Conservation (phyloP, 2,113 vertebrate species). For the Isurus oxyrinchus region DNA sequence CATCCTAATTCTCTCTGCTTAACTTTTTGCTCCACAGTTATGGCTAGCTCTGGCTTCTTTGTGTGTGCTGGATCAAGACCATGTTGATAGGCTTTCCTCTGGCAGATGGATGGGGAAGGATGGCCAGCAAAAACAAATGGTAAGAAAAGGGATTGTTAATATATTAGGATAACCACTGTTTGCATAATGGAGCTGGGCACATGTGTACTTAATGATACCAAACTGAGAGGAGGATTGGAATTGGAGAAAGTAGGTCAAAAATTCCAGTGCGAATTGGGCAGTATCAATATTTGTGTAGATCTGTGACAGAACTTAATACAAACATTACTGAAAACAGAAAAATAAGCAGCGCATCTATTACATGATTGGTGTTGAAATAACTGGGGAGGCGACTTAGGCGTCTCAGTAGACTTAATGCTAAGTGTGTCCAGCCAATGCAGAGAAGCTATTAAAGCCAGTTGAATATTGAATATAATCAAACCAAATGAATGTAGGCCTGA, state of each 20-base stretch:
- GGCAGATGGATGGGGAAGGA: constrained; percentile 99
- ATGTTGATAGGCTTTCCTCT: constrained; percentile 91
- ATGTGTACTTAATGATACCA: background rate
- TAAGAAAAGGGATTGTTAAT: constrained; percentile 49
- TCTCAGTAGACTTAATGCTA: background rate
- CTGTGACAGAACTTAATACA: background rate
- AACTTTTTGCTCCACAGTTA: constrained; percentile 57
- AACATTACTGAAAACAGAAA: background rate
- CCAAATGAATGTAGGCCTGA: background rate
- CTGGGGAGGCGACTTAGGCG: background rate
- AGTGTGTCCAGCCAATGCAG: background rate
- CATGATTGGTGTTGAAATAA: background rate
- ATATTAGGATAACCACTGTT: background rate
- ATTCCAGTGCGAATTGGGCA: background rate
- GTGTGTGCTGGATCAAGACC: constrained; percentile 95
- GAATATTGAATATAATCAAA: background rate
- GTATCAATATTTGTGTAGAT: background rate
- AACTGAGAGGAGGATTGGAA: background rate
- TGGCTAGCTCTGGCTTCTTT: constrained; percentile 94
- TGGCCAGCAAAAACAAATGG: constrained; percentile 98
- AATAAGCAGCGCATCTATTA: background rate
- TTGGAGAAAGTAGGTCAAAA: background rate
- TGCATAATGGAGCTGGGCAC: background rate
- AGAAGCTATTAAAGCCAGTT: background rate
- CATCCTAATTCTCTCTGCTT: background rate